Evolutionary conservation across 2,797 vertebrate species (phyloP).

Genomic region (Apodemus agrarius): DNA sequence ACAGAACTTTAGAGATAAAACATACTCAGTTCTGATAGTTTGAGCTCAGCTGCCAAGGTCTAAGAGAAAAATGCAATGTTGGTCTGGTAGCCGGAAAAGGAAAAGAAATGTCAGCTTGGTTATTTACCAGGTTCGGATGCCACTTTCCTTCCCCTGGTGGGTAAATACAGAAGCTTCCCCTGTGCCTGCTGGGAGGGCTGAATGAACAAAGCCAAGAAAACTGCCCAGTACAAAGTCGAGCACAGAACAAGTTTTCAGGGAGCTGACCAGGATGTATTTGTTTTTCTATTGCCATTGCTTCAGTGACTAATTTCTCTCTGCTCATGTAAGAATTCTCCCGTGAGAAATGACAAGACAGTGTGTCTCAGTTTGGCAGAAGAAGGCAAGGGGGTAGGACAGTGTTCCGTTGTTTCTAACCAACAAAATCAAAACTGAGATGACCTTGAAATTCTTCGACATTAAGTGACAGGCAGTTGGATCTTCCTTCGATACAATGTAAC

Average conservation of each 20-base stretch:
- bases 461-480: neutral
- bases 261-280: neutral
- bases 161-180: neutral
- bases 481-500: neutral
- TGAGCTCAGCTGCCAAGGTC: constrained; percentile 38
- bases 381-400: neutral
- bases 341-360: neutral
- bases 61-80: neutral
- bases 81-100: neutral
- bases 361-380: neutral
- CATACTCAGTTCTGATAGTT: constrained; percentile 21
- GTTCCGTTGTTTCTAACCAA: constrained; percentile 43
- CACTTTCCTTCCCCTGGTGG: neutral
- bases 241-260: neutral
- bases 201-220: neutral
- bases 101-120: neutral
- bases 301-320: neutral
- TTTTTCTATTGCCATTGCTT: neutral
- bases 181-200: neutral
- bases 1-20: constrained; percentile 64
- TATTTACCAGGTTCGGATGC: neutral
- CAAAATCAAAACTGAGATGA: neutral
- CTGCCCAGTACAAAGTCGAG: neutral
- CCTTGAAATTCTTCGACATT: neutral
- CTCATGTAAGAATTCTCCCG: constrained; percentile 25